phyloP scores from a whole-genome alignment of 2,888 invertebrate genomes.

The Protodeltote pygarga region DNA sequence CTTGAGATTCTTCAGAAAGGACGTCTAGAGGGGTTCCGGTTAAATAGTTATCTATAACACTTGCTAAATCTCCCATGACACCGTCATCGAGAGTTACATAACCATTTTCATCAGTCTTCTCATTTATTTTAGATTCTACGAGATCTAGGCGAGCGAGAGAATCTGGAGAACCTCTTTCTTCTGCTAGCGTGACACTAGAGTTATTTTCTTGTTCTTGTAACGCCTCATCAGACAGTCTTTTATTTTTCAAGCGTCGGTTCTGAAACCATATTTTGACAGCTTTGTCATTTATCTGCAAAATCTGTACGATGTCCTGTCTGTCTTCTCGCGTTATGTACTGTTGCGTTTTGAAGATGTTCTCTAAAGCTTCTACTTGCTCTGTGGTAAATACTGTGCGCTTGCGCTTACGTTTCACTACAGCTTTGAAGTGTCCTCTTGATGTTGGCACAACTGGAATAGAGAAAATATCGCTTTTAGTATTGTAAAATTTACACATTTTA shows the following conservation, averaged over 20 bases:
- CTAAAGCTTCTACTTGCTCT: constrained; percentile 90
- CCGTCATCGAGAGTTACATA: constrained; percentile 64
- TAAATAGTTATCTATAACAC: constrained; percentile 57
- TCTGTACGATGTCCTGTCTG: constrained; percentile 88
- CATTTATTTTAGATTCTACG: constrained; percentile 60
- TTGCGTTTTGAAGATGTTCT: constrained; percentile 89
- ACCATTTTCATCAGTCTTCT: constrained; percentile 61
- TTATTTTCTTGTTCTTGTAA: constrained; percentile 13
- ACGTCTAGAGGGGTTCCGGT: constrained; percentile 22
- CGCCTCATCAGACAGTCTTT: constrained; percentile 73
- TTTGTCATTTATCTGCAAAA: constrained; percentile 88
- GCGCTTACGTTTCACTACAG: constrained; percentile 82
- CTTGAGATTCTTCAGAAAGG: constrained; percentile 7
- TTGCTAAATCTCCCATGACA: constrained; percentile 55
- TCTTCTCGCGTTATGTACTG: constrained; percentile 91
- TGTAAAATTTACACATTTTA: no score
- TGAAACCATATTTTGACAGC: constrained; percentile 94
- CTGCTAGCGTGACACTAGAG: constrained; percentile 2
- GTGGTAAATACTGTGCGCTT: constrained; percentile 92
- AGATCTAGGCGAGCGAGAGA: constrained; percentile 51
- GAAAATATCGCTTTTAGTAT: not conserved
- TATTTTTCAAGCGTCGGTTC: constrained; percentile 90
- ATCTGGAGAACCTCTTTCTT: constrained; percentile 19
- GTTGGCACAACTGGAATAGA: constrained; percentile 44
- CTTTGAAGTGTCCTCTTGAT: constrained; percentile 43